Evolutionary conservation across 2,797 vertebrate genomes (phyloP).

Genomic region (Austrolebias charrua): DNA sequence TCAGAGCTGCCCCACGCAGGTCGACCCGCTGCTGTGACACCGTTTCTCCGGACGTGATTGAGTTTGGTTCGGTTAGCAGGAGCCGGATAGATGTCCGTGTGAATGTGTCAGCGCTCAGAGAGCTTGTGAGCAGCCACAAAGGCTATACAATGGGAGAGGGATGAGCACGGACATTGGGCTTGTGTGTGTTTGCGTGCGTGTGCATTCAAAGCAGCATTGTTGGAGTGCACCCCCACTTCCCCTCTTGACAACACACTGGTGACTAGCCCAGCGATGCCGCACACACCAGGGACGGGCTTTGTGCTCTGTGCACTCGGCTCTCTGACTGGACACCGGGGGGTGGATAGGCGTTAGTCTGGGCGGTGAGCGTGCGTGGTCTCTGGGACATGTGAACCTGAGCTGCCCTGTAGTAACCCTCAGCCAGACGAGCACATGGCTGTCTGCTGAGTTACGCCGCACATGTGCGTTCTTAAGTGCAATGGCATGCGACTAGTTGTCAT

Average conservation of each 20-base stretch:
- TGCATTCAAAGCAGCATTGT: conserved; percentile 80
- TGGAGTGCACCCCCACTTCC: conserved; percentile 65
- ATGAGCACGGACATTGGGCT: conserved; percentile 77
- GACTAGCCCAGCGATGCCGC: conserved; percentile 67
- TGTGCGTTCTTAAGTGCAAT: conserved; percentile 17
- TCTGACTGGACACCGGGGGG: conserved; percentile 34
- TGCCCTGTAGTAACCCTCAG: conserved; percentile 48
- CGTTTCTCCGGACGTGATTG: conserved; percentile 60
- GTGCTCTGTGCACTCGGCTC: conserved; percentile 47
- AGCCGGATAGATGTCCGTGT: conserved; percentile 75
- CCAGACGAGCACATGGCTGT: conserved; percentile 57
- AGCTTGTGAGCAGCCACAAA: conserved; percentile 78
- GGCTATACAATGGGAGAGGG: conserved; percentile 76
- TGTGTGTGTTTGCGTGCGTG: conserved; percentile 53
- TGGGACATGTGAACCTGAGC: conserved; percentile 49
- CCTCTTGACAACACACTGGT: conserved; percentile 70
- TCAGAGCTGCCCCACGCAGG: conserved; percentile 32
- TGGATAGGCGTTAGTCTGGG: not conserved
- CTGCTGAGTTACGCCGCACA: conserved; percentile 47
- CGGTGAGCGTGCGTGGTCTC: conserved; percentile 37
- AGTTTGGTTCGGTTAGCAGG: conserved; percentile 69
- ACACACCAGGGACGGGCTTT: conserved; percentile 62
- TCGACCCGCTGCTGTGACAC: conserved; percentile 27
- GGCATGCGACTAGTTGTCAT: conserved; percentile 21
- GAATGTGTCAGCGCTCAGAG: conserved; percentile 76